phyloP scores from a whole-genome alignment of 1,140 invertebrate species.

The Drosophila bifasciata region DNA sequence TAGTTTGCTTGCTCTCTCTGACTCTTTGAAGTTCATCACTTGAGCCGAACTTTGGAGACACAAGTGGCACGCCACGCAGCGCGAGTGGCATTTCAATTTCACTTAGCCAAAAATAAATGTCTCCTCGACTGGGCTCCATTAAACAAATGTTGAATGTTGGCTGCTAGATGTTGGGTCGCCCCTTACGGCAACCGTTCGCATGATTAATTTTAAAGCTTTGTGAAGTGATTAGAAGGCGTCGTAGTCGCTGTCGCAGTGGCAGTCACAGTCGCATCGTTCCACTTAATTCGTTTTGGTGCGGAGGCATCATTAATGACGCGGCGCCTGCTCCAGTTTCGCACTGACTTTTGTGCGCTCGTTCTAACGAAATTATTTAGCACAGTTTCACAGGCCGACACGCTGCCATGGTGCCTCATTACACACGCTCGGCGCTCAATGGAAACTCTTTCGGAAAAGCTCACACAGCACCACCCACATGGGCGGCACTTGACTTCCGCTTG shows the following conservation, averaged over 20 bases:
- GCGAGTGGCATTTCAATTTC: slow-evolving; percentile 39
- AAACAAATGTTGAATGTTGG: too few relatives aligned
- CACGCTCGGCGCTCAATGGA: slow-evolving; percentile 53
- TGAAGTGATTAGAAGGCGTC: slow-evolving; percentile 49
- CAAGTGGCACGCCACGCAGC: slow-evolving; percentile 66
- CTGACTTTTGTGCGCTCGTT: slow-evolving; percentile 39
- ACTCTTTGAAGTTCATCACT: slow-evolving; percentile 65
- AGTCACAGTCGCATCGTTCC: slow-evolving; percentile 7
- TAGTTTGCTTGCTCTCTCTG: neutral
- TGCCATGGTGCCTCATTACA: slow-evolving; percentile 64
- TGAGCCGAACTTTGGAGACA: slow-evolving; percentile 71
- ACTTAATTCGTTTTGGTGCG: slow-evolving; percentile 32
- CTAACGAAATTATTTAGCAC: slow-evolving; percentile 72
- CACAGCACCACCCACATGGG: slow-evolving; percentile 56
- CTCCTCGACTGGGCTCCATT: slow-evolving; percentile 53
- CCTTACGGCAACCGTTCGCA: slow-evolving; percentile 62
- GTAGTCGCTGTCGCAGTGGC: neutral
- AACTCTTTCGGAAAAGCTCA: slow-evolving; percentile 43
- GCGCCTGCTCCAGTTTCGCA: slow-evolving; percentile 55
- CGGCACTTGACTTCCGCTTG: slow-evolving; percentile 67
- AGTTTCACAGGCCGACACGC: slow-evolving; percentile 11
- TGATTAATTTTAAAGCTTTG: slow-evolving; percentile 74
- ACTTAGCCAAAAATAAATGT: slow-evolving; percentile 36
- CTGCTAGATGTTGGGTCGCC: too few relatives aligned
- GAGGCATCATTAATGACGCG: slow-evolving; percentile 50